These are phyloP conservation scores for Idaea dimidiata DNA, from an alignment of 2,888 invertebrate species.

Conservation along the genomic window DNA sequence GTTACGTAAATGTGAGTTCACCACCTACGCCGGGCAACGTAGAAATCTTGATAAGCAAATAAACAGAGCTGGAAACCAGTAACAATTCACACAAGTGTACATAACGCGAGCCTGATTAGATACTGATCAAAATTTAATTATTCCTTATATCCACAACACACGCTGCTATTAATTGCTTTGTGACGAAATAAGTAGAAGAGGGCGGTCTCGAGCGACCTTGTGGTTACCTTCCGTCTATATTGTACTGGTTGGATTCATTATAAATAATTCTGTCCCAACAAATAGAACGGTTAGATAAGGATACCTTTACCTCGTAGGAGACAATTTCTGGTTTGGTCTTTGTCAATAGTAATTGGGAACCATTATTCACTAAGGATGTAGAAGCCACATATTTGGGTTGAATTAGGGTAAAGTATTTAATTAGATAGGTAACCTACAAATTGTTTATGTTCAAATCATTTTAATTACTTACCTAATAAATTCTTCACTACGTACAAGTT, in stretches of 20 bases:
- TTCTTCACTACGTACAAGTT: too few species aligned
- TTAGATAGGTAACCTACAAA: background rate
- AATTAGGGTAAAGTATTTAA: background rate
- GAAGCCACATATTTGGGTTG: background rate
- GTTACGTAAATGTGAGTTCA: constrained; percentile 31
- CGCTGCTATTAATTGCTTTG: constrained; percentile 47
- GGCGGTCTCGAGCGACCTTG: constrained; percentile 31
- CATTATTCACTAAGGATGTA: background rate
- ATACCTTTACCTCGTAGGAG: background rate
- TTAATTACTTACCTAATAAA: too few species aligned
- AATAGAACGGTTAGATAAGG: background rate
- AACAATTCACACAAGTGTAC: constrained; percentile 33
- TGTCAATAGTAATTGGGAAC: background rate
- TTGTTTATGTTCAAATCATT: background rate
- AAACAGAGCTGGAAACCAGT: constrained; percentile 32
- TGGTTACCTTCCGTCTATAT: constrained; percentile 37
- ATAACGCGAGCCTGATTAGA: constrained; percentile 36
- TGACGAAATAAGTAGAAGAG: constrained; percentile 47
- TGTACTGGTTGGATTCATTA: constrained; percentile 24
- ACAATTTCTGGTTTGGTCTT: background rate
- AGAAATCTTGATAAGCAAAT: constrained; percentile 34
- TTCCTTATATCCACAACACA: constrained; percentile 39
- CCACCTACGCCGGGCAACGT: constrained; percentile 28
- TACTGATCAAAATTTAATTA: constrained; percentile 55
- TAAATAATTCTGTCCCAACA: background rate